Base-by-base conservation (phyloP, 1,140 invertebrate species). In the Medauroidea extradentata region DNA sequence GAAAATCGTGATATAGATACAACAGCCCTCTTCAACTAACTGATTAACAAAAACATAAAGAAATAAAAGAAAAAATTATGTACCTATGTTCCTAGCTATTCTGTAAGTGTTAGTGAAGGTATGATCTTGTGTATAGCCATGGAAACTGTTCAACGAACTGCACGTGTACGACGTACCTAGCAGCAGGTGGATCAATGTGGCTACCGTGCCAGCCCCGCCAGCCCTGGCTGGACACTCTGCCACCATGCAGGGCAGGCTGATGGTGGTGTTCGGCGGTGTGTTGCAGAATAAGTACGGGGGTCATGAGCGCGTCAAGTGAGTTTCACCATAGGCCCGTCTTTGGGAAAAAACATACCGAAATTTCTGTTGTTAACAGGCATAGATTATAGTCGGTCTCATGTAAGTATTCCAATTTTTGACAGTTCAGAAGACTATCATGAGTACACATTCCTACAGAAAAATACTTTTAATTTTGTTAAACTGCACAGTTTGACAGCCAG, bases 191-290 rank as follows among this genome's bases (percentile, higher is more conserved):
- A 84, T 79, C 53, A 80, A 85, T 61, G 79, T 93, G 34, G 83
- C 83, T 67, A 77, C 82, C 34, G 79, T 80, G 0, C 73, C 85
- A 50, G 71, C 78, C 55, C 75, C 85, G 55, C 91, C 85, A 41
- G 88, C 93, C 1, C 86, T 87, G 71, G 90, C 93, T 43, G 95
- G 94, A 9, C 95, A 98, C 78, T 96, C 93, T n/a, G 93, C 93
- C 11, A 88, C 89, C 39, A 83, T 98, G 57, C 87, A 91, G 72
- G 84, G 83, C 46, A 85, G 95, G 77, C 77, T 81, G 46, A 96
- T 98, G 93, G 82, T 98, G 44, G 84, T 96, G 14, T 96, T 96
- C 83, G 94, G 94, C 46, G 91, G 92, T 24, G 76, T 88, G 57
- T 80, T 83, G 61, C 76, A 74, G 60, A 63, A 38, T 53, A 58